Evolutionary conservation across 92 coral and sea anemone species (phyloP), one percentile per base, ranked within the genome.

Genomic region (Pocillopora grandis): DNA sequence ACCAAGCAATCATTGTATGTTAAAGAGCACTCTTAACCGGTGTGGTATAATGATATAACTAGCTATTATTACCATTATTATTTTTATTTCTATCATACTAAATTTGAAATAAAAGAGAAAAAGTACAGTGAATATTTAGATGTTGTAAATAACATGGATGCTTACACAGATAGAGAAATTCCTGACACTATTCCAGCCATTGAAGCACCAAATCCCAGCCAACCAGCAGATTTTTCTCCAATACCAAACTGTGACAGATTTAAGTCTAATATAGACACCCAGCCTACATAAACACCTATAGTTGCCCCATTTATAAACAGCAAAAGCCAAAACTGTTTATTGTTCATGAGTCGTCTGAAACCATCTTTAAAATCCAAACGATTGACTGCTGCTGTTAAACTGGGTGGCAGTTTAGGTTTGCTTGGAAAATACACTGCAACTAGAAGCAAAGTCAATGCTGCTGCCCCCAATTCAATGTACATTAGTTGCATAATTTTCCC

Each of bases 151-250:
- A 60, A 36, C 15, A 81, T 9, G 11, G 1, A 5, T 71, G 82
- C 95, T 93, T 82, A 95, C 98, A 90, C 84, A 18, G 98, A 93
- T 55, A 95, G 80, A n/a, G 92, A 81, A 69, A 95, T 87, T 55
- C 97, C 98, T 63, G 98, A 89, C 1, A 87, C 79, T 20, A 96
- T 83, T 18, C 98, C 98, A 4, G 94, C 84, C 64, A 95, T 85
- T 37, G 92, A 92, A 13, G 97, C 91, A 37, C 95, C 95, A 85
- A 95, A 95, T 5, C 98, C 98, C 42, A 95, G 89, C 97, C 95
- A 93, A 20, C 95, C 97, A 1, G 98, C 98, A 60, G 88, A 86
- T 37, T 85, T 83, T 78, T 91, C 95, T 42, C 89, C 77, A 8
- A 95, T 89, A 64, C 88, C 91, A 78, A 93, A 95, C 66, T 87